Conservation (phyloP, 2,113 vertebrate species). For the Chionodraco myersi region DNA sequence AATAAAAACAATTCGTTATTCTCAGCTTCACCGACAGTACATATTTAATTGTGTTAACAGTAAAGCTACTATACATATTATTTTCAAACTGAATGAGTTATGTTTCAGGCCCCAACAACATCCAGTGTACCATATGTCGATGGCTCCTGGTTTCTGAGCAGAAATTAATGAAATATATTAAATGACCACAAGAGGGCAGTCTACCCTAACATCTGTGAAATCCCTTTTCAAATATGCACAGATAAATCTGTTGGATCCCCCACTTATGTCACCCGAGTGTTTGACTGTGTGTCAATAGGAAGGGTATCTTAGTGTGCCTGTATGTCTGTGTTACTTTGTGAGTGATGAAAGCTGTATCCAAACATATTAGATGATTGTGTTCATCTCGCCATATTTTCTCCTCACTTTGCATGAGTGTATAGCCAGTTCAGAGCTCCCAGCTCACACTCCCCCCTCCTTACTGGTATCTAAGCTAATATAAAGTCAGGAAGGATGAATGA, state of each 20-base stretch:
- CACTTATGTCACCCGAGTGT: slow-evolving; percentile 26
- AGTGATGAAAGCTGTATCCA: slow-evolving; percentile 13
- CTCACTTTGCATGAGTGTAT: slow-evolving; percentile 20
- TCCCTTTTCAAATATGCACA: neutral
- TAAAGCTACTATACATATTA: no score
- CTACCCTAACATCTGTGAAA: slow-evolving; percentile 23
- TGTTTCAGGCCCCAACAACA: neutral
- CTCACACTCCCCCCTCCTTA: neutral
- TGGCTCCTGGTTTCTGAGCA: neutral
- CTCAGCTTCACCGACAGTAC: no score
- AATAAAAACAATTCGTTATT: no score
- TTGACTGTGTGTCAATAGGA: slow-evolving; percentile 14
- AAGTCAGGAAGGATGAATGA: slow-evolving; percentile 87
- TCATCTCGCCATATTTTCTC: neutral
- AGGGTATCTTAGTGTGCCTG: neutral
- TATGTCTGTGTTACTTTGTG: neutral
- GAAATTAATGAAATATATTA: neutral
- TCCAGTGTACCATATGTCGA: no score
- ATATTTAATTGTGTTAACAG: no score
- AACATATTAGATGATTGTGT: neutral
- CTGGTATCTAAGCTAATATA: slow-evolving; percentile 65
- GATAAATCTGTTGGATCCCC: slow-evolving; percentile 11
- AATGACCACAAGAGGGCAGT: slow-evolving; percentile 75
- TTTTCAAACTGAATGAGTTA: no score
- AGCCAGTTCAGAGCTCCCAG: neutral